These are phyloP conservation scores for Cheirogaleus medius DNA, from an alignment of 2,113 vertebrate genomes.

Conservation along the genomic window DNA sequence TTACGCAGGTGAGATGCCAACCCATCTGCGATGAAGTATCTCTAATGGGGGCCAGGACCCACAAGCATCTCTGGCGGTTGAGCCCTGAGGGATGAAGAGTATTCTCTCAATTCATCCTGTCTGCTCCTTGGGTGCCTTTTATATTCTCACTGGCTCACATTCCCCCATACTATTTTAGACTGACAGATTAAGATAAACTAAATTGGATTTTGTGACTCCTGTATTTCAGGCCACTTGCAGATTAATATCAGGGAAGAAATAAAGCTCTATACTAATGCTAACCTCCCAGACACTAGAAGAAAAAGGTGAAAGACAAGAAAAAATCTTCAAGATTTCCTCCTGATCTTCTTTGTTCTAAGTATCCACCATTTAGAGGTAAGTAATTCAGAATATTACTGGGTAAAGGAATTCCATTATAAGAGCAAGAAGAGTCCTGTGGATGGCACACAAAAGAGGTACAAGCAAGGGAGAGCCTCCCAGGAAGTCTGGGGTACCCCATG, in stretches of 20 bases:
- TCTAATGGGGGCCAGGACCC: no score
- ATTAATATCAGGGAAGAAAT: background rate
- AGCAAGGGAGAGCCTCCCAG: background rate
- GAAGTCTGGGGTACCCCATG: background rate
- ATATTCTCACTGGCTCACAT: background rate
- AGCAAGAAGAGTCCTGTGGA: accelerated
- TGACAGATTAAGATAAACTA: background rate
- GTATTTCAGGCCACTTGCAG: background rate
- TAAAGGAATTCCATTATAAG: background rate
- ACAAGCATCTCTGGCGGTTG: no score
- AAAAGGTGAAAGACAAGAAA: background rate
- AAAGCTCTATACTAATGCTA: background rate
- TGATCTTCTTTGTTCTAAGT: background rate
- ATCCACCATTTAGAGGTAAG: background rate
- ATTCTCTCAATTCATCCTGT: no score
- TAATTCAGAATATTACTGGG: background rate
- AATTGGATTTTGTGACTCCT: background rate
- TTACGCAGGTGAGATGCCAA: no score
- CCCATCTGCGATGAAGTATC: no score
- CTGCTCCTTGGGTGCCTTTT: no score
- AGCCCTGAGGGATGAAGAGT: no score
- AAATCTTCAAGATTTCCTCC: background rate
- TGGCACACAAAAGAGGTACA: background rate
- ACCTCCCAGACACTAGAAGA: background rate
- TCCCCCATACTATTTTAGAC: no score